A percentile compares a stretch with the other conserved stretches of the same genome.
These are phyloP conservation scores for Thalassaphorura encarpata DNA, from an alignment of 1,140 invertebrate species.

Conservation along the genomic window DNA sequence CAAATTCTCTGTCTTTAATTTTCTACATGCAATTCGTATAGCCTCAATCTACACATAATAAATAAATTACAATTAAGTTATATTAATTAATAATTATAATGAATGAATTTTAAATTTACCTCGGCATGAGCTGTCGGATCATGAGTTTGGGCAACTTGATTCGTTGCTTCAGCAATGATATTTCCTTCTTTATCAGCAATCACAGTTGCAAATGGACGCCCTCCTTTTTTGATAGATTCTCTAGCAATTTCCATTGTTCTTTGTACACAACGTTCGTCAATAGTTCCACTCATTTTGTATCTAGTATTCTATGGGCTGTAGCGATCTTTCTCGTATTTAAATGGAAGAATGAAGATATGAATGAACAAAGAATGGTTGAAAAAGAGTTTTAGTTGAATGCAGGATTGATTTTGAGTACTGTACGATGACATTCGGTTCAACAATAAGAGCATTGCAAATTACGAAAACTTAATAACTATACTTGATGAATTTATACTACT, in stretches of 20 bases:
- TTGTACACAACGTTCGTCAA: background rate
- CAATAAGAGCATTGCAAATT: too few relatives aligned
- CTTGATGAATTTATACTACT: too few relatives aligned
- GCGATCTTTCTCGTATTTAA: too few relatives aligned
- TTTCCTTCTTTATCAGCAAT: constrained; percentile 6
- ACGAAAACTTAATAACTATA: too few relatives aligned
- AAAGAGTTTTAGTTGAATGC: too few relatives aligned
- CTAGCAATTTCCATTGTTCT: background rate
- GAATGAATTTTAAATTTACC: background rate
- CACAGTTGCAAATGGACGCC: background rate
- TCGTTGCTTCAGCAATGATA: constrained; percentile 2
- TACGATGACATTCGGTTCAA: too few relatives aligned
- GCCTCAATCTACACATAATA: background rate
- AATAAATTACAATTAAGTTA: background rate
- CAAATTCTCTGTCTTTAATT: background rate
- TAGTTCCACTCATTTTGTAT: background rate
- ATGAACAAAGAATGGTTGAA: too few relatives aligned
- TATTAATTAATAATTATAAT: background rate
- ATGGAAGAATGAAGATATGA: too few relatives aligned
- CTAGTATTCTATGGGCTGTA: too few relatives aligned
- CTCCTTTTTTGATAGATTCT: background rate
- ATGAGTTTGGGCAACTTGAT: constrained; percentile 1
- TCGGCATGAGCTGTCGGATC: constrained; percentile 4
- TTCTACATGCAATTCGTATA: background rate
- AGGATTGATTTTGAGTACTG: too few relatives aligned